Conservation (phyloP, 2,797 vertebrate genomes). For the Echiichthys vipera region DNA sequence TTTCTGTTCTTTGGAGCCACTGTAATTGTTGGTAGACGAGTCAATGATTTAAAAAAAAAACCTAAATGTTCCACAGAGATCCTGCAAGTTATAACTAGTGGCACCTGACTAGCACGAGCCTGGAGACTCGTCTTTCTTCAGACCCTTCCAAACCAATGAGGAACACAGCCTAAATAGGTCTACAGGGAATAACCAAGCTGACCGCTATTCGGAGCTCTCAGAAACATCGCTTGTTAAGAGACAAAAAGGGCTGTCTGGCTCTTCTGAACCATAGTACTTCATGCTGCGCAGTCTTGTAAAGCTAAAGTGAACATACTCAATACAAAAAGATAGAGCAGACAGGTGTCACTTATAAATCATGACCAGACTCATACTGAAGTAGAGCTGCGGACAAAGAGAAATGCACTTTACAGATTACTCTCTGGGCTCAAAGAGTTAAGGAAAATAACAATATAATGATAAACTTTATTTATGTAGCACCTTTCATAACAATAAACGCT, state of each 20-base stretch:
- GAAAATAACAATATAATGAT: too few relatives aligned
- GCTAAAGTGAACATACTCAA: slow-evolving; percentile 45
- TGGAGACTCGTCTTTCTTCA: neutral
- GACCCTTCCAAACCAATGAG: slow-evolving; percentile 40
- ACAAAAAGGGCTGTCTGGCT: slow-evolving; percentile 35
- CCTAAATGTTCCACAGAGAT: neutral
- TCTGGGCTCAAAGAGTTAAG: slow-evolving; percentile 9
- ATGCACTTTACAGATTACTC: slow-evolving; percentile 46
- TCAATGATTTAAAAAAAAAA: slow-evolving; percentile 37
- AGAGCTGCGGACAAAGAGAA: slow-evolving; percentile 24
- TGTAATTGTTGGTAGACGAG: slow-evolving; percentile 22
- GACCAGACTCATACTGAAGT: slow-evolving; percentile 29
- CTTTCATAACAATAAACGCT: too few relatives aligned
- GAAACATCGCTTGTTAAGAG: slow-evolving; percentile 53
- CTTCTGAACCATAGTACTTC: slow-evolving; percentile 35
- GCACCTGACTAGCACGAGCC: neutral
- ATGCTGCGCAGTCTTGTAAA: slow-evolving; percentile 36
- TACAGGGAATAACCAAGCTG: slow-evolving; percentile 37
- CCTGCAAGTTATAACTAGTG: neutral
- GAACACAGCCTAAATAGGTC: slow-evolving; percentile 45
- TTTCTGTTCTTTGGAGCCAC: neutral
- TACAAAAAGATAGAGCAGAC: slow-evolving; percentile 53
- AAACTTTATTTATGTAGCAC: too few relatives aligned
- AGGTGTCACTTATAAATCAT: slow-evolving; percentile 72
- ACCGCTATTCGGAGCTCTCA: slow-evolving; percentile 49